A percentile compares a stretch with the other conserved stretches of the same genome.
These are phyloP conservation scores for Phylloscopus whistleri DNA, from an alignment of 2,113 vertebrate species.

Conservation along the genomic window DNA sequence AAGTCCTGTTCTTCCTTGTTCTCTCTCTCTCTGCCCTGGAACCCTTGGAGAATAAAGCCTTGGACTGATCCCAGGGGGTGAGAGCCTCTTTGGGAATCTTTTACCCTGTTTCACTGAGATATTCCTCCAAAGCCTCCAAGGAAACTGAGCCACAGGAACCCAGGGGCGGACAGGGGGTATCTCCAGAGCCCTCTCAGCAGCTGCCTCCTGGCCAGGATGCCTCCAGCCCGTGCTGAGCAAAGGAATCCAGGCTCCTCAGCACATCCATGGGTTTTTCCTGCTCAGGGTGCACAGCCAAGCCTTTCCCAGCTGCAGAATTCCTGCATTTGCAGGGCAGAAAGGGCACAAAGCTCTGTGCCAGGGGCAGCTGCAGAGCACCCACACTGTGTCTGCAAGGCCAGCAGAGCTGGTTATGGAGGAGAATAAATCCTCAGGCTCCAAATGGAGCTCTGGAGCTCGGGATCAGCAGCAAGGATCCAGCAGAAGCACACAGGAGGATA, in stretches of 20 bases:
- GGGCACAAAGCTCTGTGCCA: fast-evolving
- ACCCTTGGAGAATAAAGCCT: no score
- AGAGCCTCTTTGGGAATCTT: no score
- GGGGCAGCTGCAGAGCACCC: not conserved
- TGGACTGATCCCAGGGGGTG: no score
- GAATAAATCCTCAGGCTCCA: not conserved
- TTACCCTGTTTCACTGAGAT: no score
- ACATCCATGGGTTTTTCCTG: not conserved
- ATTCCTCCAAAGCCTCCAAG: no score
- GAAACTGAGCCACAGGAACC: no score
- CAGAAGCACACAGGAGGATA: not conserved
- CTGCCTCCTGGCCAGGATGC: not conserved
- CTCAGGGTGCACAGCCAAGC: no score
- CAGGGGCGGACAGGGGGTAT: no score
- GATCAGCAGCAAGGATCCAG: fast-evolving
- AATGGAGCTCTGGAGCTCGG: not conserved
- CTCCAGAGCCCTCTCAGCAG: not conserved
- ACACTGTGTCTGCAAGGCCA: fast-evolving
- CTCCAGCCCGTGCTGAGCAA: not conserved
- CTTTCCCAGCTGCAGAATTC: not conserved
- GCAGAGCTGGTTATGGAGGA: fast-evolving
- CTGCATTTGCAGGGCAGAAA: not conserved
- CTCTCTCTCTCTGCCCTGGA: no score
- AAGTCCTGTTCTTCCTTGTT: no score
- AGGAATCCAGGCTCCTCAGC: not conserved